Base-by-base conservation (phyloP, 23 tunicate species). In the Botrylloides violaceus region DNA sequence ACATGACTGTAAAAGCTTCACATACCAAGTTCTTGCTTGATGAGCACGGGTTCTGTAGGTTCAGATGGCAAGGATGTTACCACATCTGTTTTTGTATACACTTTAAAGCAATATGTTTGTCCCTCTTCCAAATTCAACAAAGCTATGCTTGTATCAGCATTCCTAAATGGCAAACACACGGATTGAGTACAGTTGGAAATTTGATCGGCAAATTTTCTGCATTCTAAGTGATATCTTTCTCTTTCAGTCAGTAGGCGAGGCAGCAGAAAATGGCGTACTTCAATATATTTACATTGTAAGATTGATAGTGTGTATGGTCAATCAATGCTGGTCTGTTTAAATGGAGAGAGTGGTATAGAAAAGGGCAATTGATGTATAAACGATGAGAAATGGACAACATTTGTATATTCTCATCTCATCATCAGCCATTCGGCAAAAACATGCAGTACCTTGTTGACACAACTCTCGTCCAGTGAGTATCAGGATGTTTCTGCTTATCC, bases 41-140 rank as follows among this genome's bases (percentile, higher is more conserved):
- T 70, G 31, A 90, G 55, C 3, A 83, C 74, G 4, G 85, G 58
- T 0, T 66, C 75, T 4, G 91, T 75, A 4, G 84, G 70, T 32
- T 81, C 94, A 3, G 98, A 91, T 1, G 98, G 98, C 49, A 78
- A 78, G 4, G 98, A 91, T 25, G 71, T 83, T 59, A 85, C 93
- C 7, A 83, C 49, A 29, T 77, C 90, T 58, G 80, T 93, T 55
- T 93, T 93, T n/a, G 89, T 94, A 59, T 80, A 48, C 4, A 86
- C 94, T 0, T 94, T 73, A 78, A 93, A 93, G 58, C 79, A 86
- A 38, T 84, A 86, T 60, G 73, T 77, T 18, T 70, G 58, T 49
- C 80, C 87, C 73, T 83, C 84, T 75, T 72, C 57, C 49, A 79
- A 65, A 1, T 58, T 72, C 19, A 72, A n/a, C 1, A 72, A 32